Evolutionary conservation across 2,797 vertebrate genomes (phyloP).

Genomic region (Poecilia picta): DNA sequence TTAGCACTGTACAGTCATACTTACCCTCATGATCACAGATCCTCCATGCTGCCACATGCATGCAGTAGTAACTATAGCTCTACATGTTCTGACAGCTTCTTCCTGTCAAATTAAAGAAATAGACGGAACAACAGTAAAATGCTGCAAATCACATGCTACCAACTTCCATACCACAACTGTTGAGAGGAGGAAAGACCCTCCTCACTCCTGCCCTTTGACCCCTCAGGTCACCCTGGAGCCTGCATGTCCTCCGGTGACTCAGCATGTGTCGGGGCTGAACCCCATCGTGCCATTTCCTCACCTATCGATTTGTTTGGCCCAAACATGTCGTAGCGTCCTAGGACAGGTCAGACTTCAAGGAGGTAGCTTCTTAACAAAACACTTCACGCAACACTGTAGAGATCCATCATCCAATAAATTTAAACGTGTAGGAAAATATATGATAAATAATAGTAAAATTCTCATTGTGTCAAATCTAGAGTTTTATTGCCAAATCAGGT

Average conservation of each 20-base stretch:
- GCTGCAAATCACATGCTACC: constrained; percentile 51
- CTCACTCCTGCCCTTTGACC: constrained; percentile 21
- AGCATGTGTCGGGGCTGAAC: constrained; percentile 54
- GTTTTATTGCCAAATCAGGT: neutral
- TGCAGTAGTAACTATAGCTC: constrained; percentile 24
- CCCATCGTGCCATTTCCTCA: constrained; percentile 52
- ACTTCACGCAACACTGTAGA: constrained; percentile 21
- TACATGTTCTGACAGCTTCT: constrained; percentile 3
- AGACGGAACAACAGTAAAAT: constrained; percentile 13
- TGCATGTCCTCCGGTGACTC: constrained; percentile 55
- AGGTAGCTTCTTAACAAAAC: neutral
- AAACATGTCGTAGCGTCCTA: neutral
- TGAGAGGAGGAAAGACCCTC: constrained; percentile 8
- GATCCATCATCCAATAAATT: constrained; percentile 7
- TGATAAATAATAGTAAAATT: neutral
- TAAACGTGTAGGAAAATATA: neutral
- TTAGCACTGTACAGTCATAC: constrained; percentile 57
- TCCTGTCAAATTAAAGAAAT: neutral
- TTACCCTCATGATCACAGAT: constrained; percentile 53
- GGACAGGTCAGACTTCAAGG: neutral
- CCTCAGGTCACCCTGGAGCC: constrained; percentile 14
- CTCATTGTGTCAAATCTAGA: neutral
- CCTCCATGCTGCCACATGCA: constrained; percentile 45
- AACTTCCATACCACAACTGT: constrained; percentile 27
- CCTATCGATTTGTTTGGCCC: too few species aligned